Conservation (phyloP, 2,113 vertebrate genomes). For the Chitala chitala region DNA sequence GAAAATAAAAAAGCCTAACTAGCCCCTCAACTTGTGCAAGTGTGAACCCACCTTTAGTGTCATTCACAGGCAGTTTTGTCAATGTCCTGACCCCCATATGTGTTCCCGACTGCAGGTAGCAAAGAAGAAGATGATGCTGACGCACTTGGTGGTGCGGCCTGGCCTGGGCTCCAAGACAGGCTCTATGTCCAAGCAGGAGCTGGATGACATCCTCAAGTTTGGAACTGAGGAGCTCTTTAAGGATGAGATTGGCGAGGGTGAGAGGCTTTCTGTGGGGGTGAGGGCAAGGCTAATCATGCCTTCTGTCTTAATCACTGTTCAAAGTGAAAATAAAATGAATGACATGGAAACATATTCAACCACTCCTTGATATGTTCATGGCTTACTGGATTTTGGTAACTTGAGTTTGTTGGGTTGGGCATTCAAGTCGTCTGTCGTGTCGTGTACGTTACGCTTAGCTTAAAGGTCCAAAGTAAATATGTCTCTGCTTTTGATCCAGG, state of each 20-base stretch:
- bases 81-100: neutral
- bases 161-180: constrained; percentile 94
- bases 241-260: constrained; percentile 82
- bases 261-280: constrained; percentile 19
- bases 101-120: constrained; percentile 69
- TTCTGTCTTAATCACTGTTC: too few species aligned
- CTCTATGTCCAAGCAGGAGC: constrained; percentile 97
- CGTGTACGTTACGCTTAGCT: neutral
- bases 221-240: constrained; percentile 96
- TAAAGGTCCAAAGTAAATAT: neutral
- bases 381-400: too few species aligned
- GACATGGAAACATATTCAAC: too few species aligned
- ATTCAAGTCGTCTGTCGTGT: neutral
- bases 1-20: too few species aligned
- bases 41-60: too few species aligned
- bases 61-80: too few species aligned
- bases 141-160: constrained; percentile 91
- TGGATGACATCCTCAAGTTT: constrained; percentile 97
- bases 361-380: too few species aligned
- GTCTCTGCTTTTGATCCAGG: constrained; percentile 48
- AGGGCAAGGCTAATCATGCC: too few species aligned
- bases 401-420: neutral
- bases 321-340: too few species aligned
- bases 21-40: too few species aligned
- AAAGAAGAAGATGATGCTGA: constrained; percentile 99